These are phyloP conservation scores for Sturnus vulgaris DNA, from an alignment of 2,113 vertebrate species.

Conservation along the genomic window DNA sequence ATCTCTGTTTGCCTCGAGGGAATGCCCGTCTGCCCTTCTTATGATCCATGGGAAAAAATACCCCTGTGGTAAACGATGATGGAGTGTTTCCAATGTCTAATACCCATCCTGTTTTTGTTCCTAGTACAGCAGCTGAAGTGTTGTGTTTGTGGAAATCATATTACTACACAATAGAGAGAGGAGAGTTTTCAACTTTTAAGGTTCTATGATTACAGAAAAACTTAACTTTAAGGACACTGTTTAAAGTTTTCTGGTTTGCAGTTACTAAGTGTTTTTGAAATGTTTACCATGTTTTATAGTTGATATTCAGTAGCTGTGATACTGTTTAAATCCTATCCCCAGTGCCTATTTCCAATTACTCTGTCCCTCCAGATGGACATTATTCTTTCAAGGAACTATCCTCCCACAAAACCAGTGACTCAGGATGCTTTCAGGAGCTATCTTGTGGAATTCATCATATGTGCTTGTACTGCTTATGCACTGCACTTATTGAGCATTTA, in stretches of 20 bases:
- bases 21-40: conserved; percentile 45
- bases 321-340: background rate
- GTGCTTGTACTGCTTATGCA: background rate
- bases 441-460: background rate
- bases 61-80: conserved; percentile 32
- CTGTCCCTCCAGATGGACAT: background rate
- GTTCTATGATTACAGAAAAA: background rate
- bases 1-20: conserved; percentile 49
- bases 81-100: conserved; percentile 47
- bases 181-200: background rate
- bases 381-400: conserved; percentile 27
- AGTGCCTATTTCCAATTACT: background rate
- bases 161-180: background rate
- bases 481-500: background rate
- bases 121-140: background rate
- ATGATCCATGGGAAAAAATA: conserved; percentile 43
- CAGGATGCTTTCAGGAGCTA: background rate
- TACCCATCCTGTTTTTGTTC: conserved; percentile 49
- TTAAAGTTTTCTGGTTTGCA: background rate
- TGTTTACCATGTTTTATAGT: background rate
- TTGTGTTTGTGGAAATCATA: background rate
- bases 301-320: background rate
- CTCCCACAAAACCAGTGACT: background rate
- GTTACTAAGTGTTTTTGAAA: background rate
- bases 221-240: background rate